These are phyloP conservation scores for Cerastis leucographa DNA, from an alignment of 2,888 invertebrate species.

Conservation along the genomic window DNA sequence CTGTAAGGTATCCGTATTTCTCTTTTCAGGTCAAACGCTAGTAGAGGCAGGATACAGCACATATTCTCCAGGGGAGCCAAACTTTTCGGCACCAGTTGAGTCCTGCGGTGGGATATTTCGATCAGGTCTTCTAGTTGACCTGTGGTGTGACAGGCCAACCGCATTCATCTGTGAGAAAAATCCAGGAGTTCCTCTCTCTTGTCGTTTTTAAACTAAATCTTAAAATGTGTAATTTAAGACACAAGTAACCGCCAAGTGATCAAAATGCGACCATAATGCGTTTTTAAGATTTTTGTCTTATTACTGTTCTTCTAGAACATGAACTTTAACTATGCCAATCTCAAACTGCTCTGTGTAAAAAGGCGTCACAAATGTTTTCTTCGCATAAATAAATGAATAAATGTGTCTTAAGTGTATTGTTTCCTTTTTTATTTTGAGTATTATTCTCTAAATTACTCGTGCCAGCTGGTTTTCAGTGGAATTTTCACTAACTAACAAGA, in stretches of 20 bases:
- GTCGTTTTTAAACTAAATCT: slow-evolving; percentile 1
- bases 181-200: slow-evolving; percentile 33
- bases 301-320: neutral
- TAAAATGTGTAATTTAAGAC: neutral
- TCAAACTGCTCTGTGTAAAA: neutral
- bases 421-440: no score
- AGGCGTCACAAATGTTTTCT: neutral
- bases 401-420: no score
- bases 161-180: slow-evolving; percentile 55
- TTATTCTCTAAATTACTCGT: no score
- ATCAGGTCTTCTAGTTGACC: slow-evolving; percentile 68
- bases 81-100: slow-evolving; percentile 30
- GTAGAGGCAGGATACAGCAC: slow-evolving; percentile 72
- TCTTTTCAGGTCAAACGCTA: slow-evolving; percentile 72
- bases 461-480: no score
- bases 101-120: slow-evolving; percentile 72
- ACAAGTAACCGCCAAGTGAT: neutral
- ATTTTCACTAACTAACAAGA: no score
- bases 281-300: neutral
- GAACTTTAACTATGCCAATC: neutral
- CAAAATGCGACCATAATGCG: no score
- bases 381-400: no score
- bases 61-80: slow-evolving; percentile 72
- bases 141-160: slow-evolving; percentile 66
- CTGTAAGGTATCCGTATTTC: neutral